Percentiles rank a stretch among this genome's conserved stretches.
phyloP scores from a whole-genome alignment of 2,888 invertebrate species.

The Chaetogeoica ovagalla region DNA sequence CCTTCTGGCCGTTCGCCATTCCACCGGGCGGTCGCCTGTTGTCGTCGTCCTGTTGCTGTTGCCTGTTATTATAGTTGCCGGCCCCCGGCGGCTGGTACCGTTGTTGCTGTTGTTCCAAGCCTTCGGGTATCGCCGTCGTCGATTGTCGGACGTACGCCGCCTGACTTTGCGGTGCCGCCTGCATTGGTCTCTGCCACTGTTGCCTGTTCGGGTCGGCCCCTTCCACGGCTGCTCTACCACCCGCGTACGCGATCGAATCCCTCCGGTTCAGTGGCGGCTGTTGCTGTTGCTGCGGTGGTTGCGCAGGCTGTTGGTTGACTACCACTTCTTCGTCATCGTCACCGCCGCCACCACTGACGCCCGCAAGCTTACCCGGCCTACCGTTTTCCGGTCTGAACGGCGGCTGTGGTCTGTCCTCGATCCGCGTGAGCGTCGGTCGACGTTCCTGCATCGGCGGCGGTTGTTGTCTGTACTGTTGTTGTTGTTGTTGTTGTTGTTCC shows the following conservation, averaged over 20 bases:
- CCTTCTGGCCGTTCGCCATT: not conserved
- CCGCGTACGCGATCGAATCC: slow-evolving; percentile 10
- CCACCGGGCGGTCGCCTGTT: not conserved
- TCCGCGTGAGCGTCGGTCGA: not conserved
- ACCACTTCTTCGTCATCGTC: slow-evolving; percentile 43
- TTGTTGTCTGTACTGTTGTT: not conserved
- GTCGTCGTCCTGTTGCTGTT: slow-evolving; percentile 15
- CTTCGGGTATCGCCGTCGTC: not conserved
- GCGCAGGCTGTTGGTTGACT: slow-evolving; percentile 1
- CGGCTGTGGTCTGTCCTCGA: not conserved
- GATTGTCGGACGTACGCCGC: slow-evolving; percentile 2
- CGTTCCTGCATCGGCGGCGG: slow-evolving; percentile 20
- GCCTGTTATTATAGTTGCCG: slow-evolving; percentile 12
- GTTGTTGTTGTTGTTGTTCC: slow-evolving; percentile 9
- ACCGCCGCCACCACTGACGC: not conserved
- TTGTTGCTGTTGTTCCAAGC: slow-evolving; percentile 41
- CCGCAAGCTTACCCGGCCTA: not conserved
- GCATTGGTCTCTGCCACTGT: slow-evolving; percentile 22
- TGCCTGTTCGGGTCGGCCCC: slow-evolving; percentile 10
- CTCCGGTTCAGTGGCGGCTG: slow-evolving; percentile 13
- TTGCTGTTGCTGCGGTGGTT: not conserved
- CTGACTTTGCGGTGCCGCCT: not conserved
- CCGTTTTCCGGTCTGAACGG: slow-evolving; percentile 24
- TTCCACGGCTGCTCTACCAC: not conserved
- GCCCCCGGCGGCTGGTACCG: slow-evolving; percentile 3